Percentiles rank a stretch among this genome's conserved stretches.
phyloP scores from a whole-genome alignment of 2,113 vertebrate species.

The Rana temporaria region DNA sequence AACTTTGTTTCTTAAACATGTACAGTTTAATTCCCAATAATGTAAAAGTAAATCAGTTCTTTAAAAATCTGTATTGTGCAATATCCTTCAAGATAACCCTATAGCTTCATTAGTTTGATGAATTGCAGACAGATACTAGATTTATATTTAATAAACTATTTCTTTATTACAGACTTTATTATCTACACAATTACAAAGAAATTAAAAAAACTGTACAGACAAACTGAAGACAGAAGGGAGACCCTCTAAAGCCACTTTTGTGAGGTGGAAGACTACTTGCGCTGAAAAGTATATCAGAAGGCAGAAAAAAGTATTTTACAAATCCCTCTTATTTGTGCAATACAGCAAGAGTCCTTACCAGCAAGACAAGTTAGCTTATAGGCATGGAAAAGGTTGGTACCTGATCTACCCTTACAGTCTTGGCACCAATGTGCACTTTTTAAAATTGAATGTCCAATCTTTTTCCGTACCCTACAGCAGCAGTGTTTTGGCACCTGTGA shows the following conservation, averaged over 20 bases:
- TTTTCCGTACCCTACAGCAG: conserved; percentile 76
- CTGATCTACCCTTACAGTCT: conserved; percentile 65
- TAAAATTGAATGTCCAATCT: conserved; percentile 70
- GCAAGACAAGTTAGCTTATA: conserved; percentile 41
- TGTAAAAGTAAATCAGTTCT: no score
- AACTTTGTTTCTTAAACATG: no score
- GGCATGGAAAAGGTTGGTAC: conserved; percentile 8
- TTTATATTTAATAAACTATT: conserved; percentile 84
- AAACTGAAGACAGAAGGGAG: conserved; percentile 31
- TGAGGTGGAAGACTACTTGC: conserved; percentile 54
- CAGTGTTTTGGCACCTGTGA: conserved; percentile 62
- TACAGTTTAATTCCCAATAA: no score
- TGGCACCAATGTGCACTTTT: conserved; percentile 78
- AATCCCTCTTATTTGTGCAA: conserved; percentile 53
- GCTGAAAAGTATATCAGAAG: not conserved
- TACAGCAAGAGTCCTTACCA: conserved; percentile 49
- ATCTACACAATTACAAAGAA: conserved; percentile 88
- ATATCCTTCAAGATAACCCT: no score
- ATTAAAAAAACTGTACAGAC: conserved; percentile 78
- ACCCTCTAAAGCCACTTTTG: conserved; percentile 36
- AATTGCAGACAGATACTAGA: no score
- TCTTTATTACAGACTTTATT: conserved; percentile 85
- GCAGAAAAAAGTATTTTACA: conserved; percentile 56
- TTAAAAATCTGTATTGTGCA: no score
- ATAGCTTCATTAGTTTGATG: no score